These are phyloP conservation scores for Bufo bufo DNA, from an alignment of 2,113 vertebrate genomes.

Conservation along the genomic window DNA sequence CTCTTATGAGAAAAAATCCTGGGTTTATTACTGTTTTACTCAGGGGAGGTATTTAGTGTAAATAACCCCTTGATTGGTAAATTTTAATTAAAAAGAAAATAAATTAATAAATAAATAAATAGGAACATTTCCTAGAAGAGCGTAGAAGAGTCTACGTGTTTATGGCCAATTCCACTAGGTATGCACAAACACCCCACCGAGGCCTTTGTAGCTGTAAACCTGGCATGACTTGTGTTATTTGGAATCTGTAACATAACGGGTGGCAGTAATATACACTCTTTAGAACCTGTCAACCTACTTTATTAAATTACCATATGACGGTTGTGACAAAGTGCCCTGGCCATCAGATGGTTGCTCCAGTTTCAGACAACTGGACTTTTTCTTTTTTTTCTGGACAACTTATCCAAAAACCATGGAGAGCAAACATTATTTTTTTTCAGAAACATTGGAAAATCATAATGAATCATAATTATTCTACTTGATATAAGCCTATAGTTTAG, in stretches of 20 bases:
- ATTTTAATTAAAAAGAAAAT: conserved; percentile 51
- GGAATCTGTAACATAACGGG: background rate
- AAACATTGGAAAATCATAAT: no score
- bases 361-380: no score
- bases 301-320: background rate
- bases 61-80: conserved; percentile 42
- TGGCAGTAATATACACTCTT: background rate
- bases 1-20: conserved; percentile 1
- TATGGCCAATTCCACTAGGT: background rate
- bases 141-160: background rate
- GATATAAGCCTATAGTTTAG: no score
- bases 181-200: background rate
- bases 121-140: background rate
- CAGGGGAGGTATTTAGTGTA: conserved; percentile 26
- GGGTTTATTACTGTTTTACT: conserved; percentile 21
- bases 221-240: conserved; percentile 24
- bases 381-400: no score
- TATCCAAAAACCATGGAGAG: no score
- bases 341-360: no score
- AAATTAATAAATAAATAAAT: background rate
- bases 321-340: no score
- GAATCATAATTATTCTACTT: no score
- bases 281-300: conserved; percentile 22
- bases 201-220: background rate
- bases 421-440: no score